Evolutionary conservation across 2,888 invertebrate species (phyloP), one percentile per base, ranked within the genome.

Genomic region (Polymixis lichenea): DNA sequence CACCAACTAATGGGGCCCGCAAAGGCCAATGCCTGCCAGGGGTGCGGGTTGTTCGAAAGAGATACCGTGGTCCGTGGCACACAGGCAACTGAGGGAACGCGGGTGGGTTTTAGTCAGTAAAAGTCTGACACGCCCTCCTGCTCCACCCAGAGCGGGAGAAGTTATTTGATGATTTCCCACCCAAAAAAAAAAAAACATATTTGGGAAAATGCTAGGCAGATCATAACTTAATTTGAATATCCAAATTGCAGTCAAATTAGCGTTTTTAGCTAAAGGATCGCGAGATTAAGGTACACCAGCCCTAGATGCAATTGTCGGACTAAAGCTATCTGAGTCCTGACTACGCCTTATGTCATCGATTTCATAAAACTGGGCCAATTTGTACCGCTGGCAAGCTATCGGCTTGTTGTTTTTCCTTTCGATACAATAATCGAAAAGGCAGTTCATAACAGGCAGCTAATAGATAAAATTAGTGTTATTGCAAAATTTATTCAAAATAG

Each of bases 331-430:
- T 70, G 77, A 90, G 89, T 92, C 92, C 91, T 89, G 89, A 84
- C 83, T 86, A 85, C 82, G 87, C 87, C 88, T 92, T 92, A 92
- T 92, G 90, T 92, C 92, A 92, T 91, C 90, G 90, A 83, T 90
- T 90, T 90, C 88, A 89, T 88, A 88, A 90, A 90, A 87, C 90
- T 89, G 74, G 89, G 90, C 75, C 87, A 88, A 82, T 86, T 86
- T 82, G 84, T 83, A 88, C 78, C 78, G 78, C 82, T 67, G 77
- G 80, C 84, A 77, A 81, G 80, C 75, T 76, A 84, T 75, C 70
- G 53, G 76, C 70, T 86, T 77, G 72, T 84, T 79, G 86, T 82
- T 88, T 89, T 88, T 82, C 86, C 80, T 80, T 85, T 82, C 80
- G 67, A 82, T 83, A 82, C 67, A 86, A 83, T 75, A 25, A 70